Base-by-base conservation (phyloP, 2,797 vertebrate species). In the Anguilla obscura region DNA sequence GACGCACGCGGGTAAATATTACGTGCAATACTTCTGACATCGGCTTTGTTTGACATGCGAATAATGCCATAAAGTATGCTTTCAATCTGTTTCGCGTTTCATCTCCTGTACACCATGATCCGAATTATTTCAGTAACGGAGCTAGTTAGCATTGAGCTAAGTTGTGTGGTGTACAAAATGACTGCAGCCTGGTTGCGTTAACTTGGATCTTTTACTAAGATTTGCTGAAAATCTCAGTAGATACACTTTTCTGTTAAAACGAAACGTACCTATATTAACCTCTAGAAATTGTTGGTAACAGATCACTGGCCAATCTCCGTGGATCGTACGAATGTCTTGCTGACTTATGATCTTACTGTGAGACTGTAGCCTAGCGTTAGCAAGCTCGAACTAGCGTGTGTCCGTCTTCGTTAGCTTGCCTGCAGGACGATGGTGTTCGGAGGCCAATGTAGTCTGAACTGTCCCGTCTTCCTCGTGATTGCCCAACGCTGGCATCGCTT, bases 1-100 rank as follows among this genome's bases (percentile, higher is more conserved):
- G 58, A 16, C 85, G 6, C 58, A 0, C 50, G n/a, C 85, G 36
- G 85, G 85, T 86, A 69, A 69, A 86, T 66, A 69, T 45, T 16
- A 14, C 1, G 3, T 30, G 10, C 56, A 21, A 1, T 85, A 36
- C 24, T 58, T 60, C 1, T 18, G 30, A 33, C 33, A 8, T 24
- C 5, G 18, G 6, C 74, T 7, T 4, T 12, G 9, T 12, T 36
- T 14, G 10, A n/a, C 4, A 12, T 76, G 71, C 33, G 12, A 45
- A 21, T 79, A 5, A 82, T 21, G 9, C 0, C 3, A 50, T 50
- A 5, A 76, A 76, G 33, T 40, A 76, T 14, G 12, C 3, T 82
- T 21, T 50, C 21, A 45, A 3, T 82, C 40, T 48, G 7, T 82
- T n/a, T 82, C 9, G n/a, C 40, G 4, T 80, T 79, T 45, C 3